A percentile compares a stretch with the other conserved stretches of the same genome.
Evolutionary conservation across 2,888 invertebrate species (phyloP).

Genomic region (Drosophila peninsularis): DNA sequence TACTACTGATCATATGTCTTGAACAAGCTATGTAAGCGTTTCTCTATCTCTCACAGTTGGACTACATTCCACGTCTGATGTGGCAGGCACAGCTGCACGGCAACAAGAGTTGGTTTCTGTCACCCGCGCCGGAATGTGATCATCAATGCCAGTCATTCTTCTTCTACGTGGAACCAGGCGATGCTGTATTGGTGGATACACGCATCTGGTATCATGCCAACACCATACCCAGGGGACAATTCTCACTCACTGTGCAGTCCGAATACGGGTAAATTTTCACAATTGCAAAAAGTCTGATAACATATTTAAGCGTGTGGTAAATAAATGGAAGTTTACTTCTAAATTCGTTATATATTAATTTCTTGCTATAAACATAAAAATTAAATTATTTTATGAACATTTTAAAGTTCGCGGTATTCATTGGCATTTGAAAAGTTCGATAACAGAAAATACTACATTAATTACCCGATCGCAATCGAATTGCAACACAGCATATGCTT

Average conservation of each 20-base stretch:
- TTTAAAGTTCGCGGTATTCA: not conserved
- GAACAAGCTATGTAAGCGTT: not conserved
- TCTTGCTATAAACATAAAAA: not conserved
- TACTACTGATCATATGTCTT: not conserved
- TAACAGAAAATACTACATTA: not conserved
- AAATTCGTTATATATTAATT: not conserved
- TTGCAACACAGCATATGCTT: not conserved
- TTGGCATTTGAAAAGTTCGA: slow-evolving; percentile 1
- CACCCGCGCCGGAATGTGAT: slow-evolving; percentile 95
- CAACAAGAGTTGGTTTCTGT: slow-evolving; percentile 92
- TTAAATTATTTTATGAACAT: not conserved
- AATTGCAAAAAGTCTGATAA: slow-evolving; percentile 13
- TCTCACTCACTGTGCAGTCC: slow-evolving; percentile 95
- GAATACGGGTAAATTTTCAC: slow-evolving; percentile 90
- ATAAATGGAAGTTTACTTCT: slow-evolving; percentile 23
- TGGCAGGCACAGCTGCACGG: slow-evolving; percentile 97
- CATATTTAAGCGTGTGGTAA: slow-evolving; percentile 7
- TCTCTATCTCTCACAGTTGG: slow-evolving; percentile 87
- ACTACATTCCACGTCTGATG: slow-evolving; percentile 95
- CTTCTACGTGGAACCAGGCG: slow-evolving; percentile 93
- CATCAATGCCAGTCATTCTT: slow-evolving; percentile 89
- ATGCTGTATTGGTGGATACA: slow-evolving; percentile 95
- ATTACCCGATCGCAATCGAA: slow-evolving; percentile 5
- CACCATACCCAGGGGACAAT: slow-evolving; percentile 90
- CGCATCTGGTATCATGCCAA: slow-evolving; percentile 97